Evolutionary conservation across 2,888 invertebrate species (phyloP).

Genomic region (Drosophila tanythrix): DNA sequence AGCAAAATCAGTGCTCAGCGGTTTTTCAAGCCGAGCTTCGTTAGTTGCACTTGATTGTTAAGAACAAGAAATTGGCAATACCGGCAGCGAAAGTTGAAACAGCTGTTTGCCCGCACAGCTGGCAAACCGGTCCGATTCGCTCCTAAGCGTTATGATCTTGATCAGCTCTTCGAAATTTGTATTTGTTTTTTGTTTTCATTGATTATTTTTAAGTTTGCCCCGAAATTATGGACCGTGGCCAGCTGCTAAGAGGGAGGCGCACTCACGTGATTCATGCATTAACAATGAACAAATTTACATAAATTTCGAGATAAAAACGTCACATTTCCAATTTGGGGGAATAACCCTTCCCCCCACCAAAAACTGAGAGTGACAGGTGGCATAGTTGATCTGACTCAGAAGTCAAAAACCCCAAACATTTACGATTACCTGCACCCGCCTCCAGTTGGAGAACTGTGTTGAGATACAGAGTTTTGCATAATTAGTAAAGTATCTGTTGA

Average conservation of each 20-base stretch:
- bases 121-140: conserved; percentile 63
- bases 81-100: conserved; percentile 74
- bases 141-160: conserved; percentile 41
- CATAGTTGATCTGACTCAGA: conserved; percentile 32
- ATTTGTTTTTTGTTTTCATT: conserved; percentile 22
- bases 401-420: conserved; percentile 6
- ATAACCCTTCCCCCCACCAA: conserved; percentile 21
- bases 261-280: conserved; percentile 35
- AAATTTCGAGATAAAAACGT: conserved; percentile 37
- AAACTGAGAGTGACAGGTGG: conserved; percentile 17
- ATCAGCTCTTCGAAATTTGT: conserved; percentile 28
- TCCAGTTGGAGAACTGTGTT: conserved; percentile 31
- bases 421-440: not conserved
- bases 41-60: conserved; percentile 36
- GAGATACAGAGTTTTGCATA: conserved; percentile 33
- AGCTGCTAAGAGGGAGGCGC: conserved; percentile 24
- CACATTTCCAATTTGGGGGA: conserved; percentile 35
- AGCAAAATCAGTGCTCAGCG: conserved; percentile 12
- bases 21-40: conserved; percentile 54
- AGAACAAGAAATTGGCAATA: conserved; percentile 57
- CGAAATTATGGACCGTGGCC: conserved; percentile 35
- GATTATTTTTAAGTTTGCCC: conserved; percentile 44
- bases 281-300: conserved; percentile 51
- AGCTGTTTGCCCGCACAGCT: conserved; percentile 69
- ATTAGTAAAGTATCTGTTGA: conserved; percentile 29